phyloP scores from a whole-genome alignment of 2,888 invertebrate species.

The Drosophila limbata region DNA sequence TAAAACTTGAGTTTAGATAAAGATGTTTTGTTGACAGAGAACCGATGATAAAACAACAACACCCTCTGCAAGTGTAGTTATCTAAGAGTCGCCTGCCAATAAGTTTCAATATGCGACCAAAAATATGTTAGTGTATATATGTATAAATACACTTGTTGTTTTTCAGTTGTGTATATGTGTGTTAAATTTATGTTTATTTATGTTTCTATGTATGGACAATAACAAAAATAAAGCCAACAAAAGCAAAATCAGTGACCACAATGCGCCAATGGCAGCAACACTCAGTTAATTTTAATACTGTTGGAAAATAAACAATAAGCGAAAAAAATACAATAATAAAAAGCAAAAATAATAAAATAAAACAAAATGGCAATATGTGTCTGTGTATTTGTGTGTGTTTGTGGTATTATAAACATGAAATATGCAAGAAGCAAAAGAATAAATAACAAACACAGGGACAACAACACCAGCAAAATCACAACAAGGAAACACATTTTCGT shows the following conservation, averaged over 20 bases:
- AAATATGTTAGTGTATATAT: slow-evolving; percentile 22
- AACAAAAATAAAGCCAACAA: slow-evolving; percentile 17
- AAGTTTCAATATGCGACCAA: slow-evolving; percentile 11
- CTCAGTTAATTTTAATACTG: slow-evolving; percentile 56
- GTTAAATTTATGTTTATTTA: slow-evolving; percentile 29
- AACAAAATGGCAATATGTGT: slow-evolving; percentile 1
- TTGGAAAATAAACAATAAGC: slow-evolving; percentile 45
- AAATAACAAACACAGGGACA: slow-evolving; percentile 24
- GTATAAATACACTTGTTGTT: not conserved
- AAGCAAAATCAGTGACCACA: slow-evolving; percentile 28
- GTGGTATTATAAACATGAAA: slow-evolving; percentile 18
- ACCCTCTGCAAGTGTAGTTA: not conserved
- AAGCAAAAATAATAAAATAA: slow-evolving; percentile 5
- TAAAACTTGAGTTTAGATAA: not conserved
- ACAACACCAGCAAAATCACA: slow-evolving; percentile 8
- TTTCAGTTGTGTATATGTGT: not conserved
- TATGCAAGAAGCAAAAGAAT: slow-evolving; percentile 30
- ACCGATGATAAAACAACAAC: not conserved
- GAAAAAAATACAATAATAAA: not conserved
- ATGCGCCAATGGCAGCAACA: slow-evolving; percentile 30
- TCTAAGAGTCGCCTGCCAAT: slow-evolving; percentile 19
- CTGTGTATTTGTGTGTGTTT: slow-evolving; percentile 12
- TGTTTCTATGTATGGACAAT: slow-evolving; percentile 20
- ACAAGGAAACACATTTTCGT: slow-evolving; percentile 49
- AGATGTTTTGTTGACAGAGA: not conserved